Evolutionary conservation across 2,888 invertebrate genomes (phyloP).

Genomic region (Synergus itoensis): DNA sequence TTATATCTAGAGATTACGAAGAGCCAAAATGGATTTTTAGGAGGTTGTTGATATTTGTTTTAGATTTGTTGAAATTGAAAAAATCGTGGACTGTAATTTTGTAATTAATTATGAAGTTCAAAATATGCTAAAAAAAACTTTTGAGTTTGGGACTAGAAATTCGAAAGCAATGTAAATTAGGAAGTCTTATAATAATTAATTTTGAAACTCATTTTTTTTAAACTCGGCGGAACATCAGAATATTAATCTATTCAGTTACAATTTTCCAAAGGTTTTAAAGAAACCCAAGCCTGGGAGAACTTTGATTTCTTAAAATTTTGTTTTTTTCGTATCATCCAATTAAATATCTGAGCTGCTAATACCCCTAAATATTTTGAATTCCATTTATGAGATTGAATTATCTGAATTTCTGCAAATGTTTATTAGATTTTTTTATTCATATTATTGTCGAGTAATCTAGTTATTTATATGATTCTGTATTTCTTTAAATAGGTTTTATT

Average conservation of each 20-base stretch:
- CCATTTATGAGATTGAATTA: neutral
- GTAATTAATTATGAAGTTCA: neutral
- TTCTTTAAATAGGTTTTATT: neutral
- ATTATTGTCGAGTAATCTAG: neutral
- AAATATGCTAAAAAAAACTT: neutral
- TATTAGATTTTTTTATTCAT: neutral
- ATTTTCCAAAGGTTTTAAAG: neutral
- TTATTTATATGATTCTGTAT: neutral
- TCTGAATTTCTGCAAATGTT: neutral
- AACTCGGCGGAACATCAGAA: neutral
- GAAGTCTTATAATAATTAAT: neutral
- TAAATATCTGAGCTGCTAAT: constrained; percentile 19
- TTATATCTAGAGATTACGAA: neutral
- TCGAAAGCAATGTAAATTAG: too few relatives aligned
- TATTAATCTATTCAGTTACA: neutral
- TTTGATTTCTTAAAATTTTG: neutral
- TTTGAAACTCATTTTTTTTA: neutral
- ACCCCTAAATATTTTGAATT: neutral
- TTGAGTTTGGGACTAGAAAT: too few relatives aligned
- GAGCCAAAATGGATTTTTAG: neutral
- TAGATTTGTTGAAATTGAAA: too few relatives aligned
- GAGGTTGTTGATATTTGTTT: too few relatives aligned
- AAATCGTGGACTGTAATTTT: neutral
- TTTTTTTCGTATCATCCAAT: neutral
- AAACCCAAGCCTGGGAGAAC: neutral